A percentile compares a stretch with the other conserved stretches of the same genome.
phyloP scores from a whole-genome alignment of 2,888 invertebrate genomes.

The Beris morrisii region DNA sequence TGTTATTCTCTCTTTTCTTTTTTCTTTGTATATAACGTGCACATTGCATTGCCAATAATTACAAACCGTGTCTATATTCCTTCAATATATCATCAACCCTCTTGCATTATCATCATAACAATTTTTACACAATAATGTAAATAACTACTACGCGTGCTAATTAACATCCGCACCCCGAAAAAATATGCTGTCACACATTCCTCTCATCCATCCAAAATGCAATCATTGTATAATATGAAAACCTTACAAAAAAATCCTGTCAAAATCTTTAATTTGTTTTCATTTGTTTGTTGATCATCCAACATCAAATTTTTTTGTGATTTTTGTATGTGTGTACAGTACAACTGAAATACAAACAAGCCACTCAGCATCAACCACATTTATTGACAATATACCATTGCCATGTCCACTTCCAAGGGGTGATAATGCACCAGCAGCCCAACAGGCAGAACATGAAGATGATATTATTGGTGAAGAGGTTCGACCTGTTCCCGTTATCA shows the following conservation, averaged over 20 bases:
- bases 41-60: neutral
- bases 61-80: no score
- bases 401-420: constrained; percentile 38
- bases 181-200: no score
- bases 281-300: neutral
- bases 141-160: no score
- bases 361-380: constrained; percentile 37
- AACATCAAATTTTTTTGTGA: constrained; percentile 3
- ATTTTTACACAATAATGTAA: no score
- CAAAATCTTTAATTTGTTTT: neutral
- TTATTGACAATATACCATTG: constrained; percentile 43
- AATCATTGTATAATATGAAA: no score
- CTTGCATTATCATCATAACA: no score
- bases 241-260: neutral
- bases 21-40: neutral
- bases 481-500: constrained; percentile 51
- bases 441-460: constrained; percentile 48
- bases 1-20: constrained; percentile 1
- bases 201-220: no score
- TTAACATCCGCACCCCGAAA: no score
- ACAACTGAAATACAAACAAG: constrained; percentile 40
- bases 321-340: constrained; percentile 34
- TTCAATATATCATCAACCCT: no score
- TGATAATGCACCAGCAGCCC: constrained; percentile 38
- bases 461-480: constrained; percentile 55